phyloP scores from a whole-genome alignment of 2,888 invertebrate genomes.

The Lepetodrilus schrolli region DNA sequence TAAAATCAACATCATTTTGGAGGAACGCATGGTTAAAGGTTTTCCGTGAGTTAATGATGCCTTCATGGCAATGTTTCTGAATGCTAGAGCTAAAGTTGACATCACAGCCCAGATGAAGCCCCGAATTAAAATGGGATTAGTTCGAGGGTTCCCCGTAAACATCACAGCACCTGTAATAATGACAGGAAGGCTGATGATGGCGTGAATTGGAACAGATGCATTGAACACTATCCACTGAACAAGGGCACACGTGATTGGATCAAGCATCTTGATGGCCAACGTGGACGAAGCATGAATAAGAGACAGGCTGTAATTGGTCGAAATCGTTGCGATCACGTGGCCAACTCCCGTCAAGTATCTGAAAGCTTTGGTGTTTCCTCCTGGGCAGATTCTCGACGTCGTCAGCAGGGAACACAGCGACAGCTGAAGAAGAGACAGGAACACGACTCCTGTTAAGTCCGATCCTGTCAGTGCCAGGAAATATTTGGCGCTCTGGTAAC shows the following conservation, averaged over 20 bases:
- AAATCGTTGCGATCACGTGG: slow-evolving; percentile 19
- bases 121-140: background rate
- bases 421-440: background rate
- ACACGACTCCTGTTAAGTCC: background rate
- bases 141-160: slow-evolving; percentile 33
- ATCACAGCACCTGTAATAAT: slow-evolving; percentile 36
- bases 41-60: background rate
- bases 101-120: slow-evolving; percentile 35
- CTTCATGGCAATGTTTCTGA: slow-evolving; percentile 42
- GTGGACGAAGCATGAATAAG: slow-evolving; percentile 41
- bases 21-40: background rate
- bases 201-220: background rate
- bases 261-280: slow-evolving; percentile 45
- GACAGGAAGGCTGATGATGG: slow-evolving; percentile 36
- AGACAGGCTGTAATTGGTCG: slow-evolving; percentile 44
- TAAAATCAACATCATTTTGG: background rate
- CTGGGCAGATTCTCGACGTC: background rate
- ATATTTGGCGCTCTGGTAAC: slow-evolving; percentile 38
- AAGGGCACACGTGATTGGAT: slow-evolving; percentile 41
- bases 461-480: background rate
- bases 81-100: slow-evolving; percentile 37
- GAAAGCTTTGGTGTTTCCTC: background rate
- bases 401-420: background rate
- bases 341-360: background rate
- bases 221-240: slow-evolving; percentile 35